phyloP scores from a whole-genome alignment of 2,888 invertebrate genomes.

The Amblyjoppa proteus region DNA sequence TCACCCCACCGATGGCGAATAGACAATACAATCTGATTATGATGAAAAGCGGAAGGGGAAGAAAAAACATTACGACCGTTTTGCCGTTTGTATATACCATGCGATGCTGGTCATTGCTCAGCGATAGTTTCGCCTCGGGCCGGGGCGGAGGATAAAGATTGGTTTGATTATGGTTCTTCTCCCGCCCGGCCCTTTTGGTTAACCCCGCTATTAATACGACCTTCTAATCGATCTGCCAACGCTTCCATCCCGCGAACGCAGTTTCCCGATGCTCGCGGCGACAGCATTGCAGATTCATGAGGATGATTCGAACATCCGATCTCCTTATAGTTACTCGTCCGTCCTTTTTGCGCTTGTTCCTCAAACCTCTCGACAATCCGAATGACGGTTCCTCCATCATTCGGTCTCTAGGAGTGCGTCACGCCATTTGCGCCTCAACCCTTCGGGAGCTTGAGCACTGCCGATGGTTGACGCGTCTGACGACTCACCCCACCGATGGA shows the following conservation, averaged over 20 bases:
- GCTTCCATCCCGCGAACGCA: slow-evolving; percentile 2
- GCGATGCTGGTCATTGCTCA: not conserved
- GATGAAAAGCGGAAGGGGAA: not conserved
- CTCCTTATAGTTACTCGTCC: slow-evolving; percentile 25
- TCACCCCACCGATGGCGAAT: not conserved
- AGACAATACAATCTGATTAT: not conserved
- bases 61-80: not conserved
- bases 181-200: not conserved
- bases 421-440: not conserved
- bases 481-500: not conserved
- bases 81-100: not conserved
- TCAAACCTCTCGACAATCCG: not conserved
- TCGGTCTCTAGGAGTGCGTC: not conserved
- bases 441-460: not conserved
- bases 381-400: not conserved
- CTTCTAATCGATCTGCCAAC: slow-evolving; percentile 44
- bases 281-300: slow-evolving; percentile 35
- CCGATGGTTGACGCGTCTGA: not conserved
- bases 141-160: not conserved
- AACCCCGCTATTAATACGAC: slow-evolving; percentile 16
- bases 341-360: slow-evolving; percentile 4
- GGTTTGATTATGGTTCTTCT: slow-evolving; percentile 37
- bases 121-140: not conserved
- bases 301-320: slow-evolving; percentile 38
- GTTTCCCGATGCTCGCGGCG: not conserved